These are phyloP conservation scores for Iguana delicatissima DNA, from an alignment of 2,797 vertebrate genomes.

Conservation along the genomic window DNA sequence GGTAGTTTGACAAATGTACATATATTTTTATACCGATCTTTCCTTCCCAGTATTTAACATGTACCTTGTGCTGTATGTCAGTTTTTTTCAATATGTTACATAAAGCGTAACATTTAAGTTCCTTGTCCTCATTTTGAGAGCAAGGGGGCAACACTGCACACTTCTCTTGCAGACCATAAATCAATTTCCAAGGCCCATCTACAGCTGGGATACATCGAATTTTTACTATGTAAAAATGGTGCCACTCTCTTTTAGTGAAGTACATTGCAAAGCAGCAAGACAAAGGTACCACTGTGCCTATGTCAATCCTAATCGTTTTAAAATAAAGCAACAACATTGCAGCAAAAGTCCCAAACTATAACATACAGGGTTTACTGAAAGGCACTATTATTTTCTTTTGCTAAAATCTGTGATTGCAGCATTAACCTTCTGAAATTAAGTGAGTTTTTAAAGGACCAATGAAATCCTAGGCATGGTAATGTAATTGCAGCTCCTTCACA, in stretches of 20 bases:
- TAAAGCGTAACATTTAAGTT: neutral
- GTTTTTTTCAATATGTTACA: neutral
- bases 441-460: neutral
- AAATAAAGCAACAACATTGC: constrained; percentile 28
- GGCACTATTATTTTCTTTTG: constrained; percentile 4
- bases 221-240: neutral
- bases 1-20: neutral
- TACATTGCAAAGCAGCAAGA: neutral
- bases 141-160: neutral
- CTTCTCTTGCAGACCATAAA: neutral
- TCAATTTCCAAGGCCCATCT: neutral
- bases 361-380: neutral
- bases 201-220: neutral
- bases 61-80: accelerated
- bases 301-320: neutral
- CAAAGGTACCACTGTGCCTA: neutral
- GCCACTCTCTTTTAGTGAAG: neutral
- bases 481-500: neutral
- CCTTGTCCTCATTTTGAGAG: neutral
- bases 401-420: neutral
- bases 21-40: neutral
- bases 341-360: constrained; percentile 21
- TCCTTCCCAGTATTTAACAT: neutral
- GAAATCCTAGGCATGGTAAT: neutral
- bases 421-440: neutral